phyloP scores from a whole-genome alignment of 2,888 invertebrate genomes.

The Apamea epomidion region DNA sequence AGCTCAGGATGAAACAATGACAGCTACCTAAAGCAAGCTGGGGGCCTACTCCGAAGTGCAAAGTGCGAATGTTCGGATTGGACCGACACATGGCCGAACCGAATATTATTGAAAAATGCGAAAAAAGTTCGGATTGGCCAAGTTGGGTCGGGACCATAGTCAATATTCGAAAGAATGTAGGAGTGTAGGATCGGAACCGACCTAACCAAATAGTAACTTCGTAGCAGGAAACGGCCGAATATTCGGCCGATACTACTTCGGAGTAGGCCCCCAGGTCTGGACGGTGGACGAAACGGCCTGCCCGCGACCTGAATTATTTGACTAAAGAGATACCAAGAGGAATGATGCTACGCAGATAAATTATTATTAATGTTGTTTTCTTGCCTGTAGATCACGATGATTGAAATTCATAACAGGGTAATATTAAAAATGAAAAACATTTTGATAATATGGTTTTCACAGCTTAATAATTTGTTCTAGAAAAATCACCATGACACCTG shows the following conservation, averaged over 20 bases:
- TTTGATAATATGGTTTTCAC: background rate
- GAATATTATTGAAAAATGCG: no score
- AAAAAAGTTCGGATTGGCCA: no score
- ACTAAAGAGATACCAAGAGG: conserved; percentile 42
- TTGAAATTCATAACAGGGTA: conserved; percentile 26
- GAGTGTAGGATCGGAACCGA: no score
- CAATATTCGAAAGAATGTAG: no score
- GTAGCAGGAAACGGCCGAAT: no score
- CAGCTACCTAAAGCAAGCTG: conserved; percentile 46
- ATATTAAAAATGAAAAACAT: background rate
- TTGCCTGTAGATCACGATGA: conserved; percentile 10
- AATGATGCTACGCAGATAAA: conserved; percentile 39
- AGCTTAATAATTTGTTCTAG: background rate
- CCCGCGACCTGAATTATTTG: conserved; percentile 47
- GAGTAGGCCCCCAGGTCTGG: no score
- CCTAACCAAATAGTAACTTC: no score
- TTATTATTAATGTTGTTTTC: conserved; percentile 46
- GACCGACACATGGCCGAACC: no score
- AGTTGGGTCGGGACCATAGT: no score
- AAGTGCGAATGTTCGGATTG: no score
- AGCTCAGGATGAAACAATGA: conserved; percentile 46
- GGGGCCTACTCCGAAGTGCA: no score
- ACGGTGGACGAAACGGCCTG: conserved; percentile 3
- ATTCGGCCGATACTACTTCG: no score
- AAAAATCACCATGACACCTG: background rate